A percentile compares a stretch with the other conserved stretches of the same genome.
These are phyloP conservation scores for Myotis lucifugus DNA, from an alignment of 2,113 vertebrate genomes.

Conservation along the genomic window DNA sequence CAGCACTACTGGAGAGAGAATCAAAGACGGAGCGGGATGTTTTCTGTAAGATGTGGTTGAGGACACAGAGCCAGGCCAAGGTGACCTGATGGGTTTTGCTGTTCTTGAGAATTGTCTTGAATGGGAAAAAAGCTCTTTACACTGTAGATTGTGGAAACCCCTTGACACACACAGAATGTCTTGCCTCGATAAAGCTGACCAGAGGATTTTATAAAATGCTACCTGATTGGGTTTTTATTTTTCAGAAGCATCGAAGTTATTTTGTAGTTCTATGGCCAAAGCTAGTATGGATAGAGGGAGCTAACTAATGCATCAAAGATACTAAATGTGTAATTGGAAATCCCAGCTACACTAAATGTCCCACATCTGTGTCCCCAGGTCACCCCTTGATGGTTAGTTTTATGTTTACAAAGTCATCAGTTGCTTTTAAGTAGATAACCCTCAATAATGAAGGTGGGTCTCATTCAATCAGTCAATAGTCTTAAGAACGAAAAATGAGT, in stretches of 20 bases:
- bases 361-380: background rate
- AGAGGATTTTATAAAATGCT: conserved; percentile 45
- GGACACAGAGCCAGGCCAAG: background rate
- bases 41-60: background rate
- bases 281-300: background rate
- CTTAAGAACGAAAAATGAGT: background rate
- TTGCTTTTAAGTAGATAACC: background rate
- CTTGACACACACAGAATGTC: background rate
- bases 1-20: background rate
- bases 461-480: background rate
- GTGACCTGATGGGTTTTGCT: background rate
- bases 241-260: background rate
- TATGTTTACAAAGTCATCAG: background rate
- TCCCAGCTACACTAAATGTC: background rate
- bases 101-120: background rate
- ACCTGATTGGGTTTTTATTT: background rate
- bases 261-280: background rate
- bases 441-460: background rate
- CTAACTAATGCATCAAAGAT: background rate
- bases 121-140: background rate
- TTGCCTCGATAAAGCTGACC: background rate
- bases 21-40: background rate
- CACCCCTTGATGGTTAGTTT: background rate
- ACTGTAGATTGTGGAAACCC: background rate
- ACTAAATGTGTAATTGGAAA: background rate